A percentile compares a stretch with the other conserved stretches of the same genome.
Conservation (phyloP, 2,113 vertebrate species). For the Eidolon helvum region DNA sequence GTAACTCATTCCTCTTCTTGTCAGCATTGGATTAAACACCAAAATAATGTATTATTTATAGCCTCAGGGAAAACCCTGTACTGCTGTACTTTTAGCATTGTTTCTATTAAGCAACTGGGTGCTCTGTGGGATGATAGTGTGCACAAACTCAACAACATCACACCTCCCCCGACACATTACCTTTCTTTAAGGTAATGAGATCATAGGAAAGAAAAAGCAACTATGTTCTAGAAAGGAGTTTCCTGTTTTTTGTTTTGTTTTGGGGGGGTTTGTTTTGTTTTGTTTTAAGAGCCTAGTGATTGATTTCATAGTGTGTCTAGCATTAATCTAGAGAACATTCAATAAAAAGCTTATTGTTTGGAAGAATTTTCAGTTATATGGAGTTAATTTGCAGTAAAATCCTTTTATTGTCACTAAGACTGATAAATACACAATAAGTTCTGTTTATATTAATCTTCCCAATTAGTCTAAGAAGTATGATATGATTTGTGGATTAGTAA, state of each 20-base stretch:
- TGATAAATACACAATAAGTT: background rate
- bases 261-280: too few species aligned
- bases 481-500: background rate
- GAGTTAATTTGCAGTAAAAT: background rate
- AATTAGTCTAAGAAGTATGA: background rate
- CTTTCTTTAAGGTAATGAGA: slow-evolving; percentile 51
- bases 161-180: background rate
- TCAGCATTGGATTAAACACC: slow-evolving; percentile 67
- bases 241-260: background rate
- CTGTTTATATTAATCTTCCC: background rate
- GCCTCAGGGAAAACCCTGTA: slow-evolving; percentile 56
- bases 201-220: slow-evolving; percentile 57
- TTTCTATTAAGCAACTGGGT: slow-evolving; percentile 52
- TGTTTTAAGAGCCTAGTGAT: background rate
- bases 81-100: slow-evolving; percentile 65
- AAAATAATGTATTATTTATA: slow-evolving; percentile 75
- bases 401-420: background rate
- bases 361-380: background rate
- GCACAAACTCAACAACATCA: background rate
- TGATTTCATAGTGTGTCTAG: background rate
- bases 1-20: slow-evolving; percentile 69
- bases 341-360: background rate
- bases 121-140: slow-evolving; percentile 48
- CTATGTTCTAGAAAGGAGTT: background rate
- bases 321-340: background rate